These are phyloP conservation scores for Tipula helvola DNA, from an alignment of 2,888 invertebrate genomes.

Conservation along the genomic window DNA sequence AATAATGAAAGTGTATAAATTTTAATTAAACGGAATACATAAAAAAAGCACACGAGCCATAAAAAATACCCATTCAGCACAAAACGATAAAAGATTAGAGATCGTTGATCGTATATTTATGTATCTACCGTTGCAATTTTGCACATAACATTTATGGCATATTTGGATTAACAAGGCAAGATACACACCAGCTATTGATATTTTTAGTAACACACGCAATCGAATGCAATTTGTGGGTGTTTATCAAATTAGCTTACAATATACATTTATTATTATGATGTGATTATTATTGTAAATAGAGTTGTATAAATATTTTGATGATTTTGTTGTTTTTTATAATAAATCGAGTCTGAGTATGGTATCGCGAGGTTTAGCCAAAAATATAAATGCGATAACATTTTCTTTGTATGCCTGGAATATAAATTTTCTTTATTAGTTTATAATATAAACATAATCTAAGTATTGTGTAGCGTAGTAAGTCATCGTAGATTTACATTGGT, in stretches of 20 bases:
- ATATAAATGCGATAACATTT: neutral
- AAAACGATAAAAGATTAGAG: neutral
- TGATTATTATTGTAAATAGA: neutral
- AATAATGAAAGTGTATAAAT: neutral
- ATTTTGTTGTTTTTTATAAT: neutral
- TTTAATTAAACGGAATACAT: neutral
- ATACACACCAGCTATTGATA: neutral
- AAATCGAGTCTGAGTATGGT: neutral
- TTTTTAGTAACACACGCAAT: neutral
- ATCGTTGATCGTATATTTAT: neutral
- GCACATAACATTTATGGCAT: neutral
- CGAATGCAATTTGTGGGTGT: neutral
- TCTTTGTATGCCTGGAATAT: neutral
- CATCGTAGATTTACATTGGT: no score
- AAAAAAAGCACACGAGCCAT: neutral
- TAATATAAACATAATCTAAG: neutral
- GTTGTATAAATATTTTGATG: neutral
- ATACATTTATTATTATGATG: neutral
- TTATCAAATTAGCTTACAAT: neutral
- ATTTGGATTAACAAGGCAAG: neutral
- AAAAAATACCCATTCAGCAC: neutral
- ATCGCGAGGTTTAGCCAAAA: neutral
- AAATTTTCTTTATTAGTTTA: neutral
- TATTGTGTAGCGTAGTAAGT: no score
- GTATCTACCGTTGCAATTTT: neutral